Evolutionary conservation across 2,797 vertebrate genomes (phyloP).

Genomic region (Numenius phaeopus): DNA sequence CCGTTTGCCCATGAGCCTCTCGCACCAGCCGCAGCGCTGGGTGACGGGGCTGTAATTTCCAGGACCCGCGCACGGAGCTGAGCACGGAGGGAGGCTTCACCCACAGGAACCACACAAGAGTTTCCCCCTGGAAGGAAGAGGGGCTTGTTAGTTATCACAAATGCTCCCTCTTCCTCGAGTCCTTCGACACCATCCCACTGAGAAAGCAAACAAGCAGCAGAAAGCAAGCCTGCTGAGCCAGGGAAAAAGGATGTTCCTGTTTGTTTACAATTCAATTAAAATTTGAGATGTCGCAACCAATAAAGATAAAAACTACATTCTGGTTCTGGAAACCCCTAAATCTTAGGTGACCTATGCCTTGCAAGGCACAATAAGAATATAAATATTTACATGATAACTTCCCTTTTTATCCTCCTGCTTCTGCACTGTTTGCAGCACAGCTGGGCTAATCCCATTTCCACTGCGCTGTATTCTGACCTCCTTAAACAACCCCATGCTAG

Average conservation of each 20-base stretch:
- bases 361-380: background rate
- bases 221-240: background rate
- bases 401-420: background rate
- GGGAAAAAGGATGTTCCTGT: background rate
- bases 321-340: background rate
- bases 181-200: background rate
- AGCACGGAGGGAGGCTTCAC: background rate
- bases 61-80: background rate
- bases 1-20: background rate
- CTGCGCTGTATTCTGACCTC: background rate
- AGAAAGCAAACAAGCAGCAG: background rate
- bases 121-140: background rate
- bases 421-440: conserved; percentile 9
- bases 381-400: background rate
- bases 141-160: background rate
- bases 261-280: conserved; percentile 8
- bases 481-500: conserved; percentile 37
- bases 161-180: background rate
- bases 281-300: background rate
- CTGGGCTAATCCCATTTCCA: conserved; percentile 50
- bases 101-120: background rate
- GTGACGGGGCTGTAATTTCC: background rate
- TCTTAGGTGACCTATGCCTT: background rate
- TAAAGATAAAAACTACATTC: background rate
- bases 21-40: background rate